Evolutionary conservation across 2,113 vertebrate species (phyloP), one percentile per base, ranked within the genome.

Genomic region (Datnioides undecimradiatus): DNA sequence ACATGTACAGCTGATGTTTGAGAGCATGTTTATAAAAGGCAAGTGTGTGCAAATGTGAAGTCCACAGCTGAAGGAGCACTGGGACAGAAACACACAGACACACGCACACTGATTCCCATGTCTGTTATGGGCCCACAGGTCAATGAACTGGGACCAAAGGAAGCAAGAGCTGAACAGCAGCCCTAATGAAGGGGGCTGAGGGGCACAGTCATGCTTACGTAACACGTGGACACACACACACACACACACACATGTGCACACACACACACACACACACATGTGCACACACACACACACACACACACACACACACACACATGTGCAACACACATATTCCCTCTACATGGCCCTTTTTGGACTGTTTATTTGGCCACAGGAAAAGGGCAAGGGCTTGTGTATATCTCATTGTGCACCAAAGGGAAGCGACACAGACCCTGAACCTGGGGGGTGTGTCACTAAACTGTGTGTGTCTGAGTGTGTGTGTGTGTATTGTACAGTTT

Each of bases 311-410:
- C 43, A 70, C 60, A 46, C 55, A 62, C 2, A 68, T n/a, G 63
- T n/a, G n/a, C n/a, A n/a, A n/a, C n/a, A n/a, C n/a, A n/a, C n/a
- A n/a, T 88, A 87, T 88, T 89, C 88, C 87, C 51, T 63, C 60
- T 82, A 67, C 80, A 72, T 14, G 23, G 59, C 64, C 83, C 73
- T 70, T 84, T 91, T 80, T 85, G 80, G 85, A 84, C 70, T 91
- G 92, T 94, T 94, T 94, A 92, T 94, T 91, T 91, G 90, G 89
- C 87, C 57, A 91, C 93, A 94, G 93, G 93, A 95, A 95, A 92
- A 92, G 92, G 90, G 90, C 83, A 89, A 90, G 84, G 90, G 85
- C 82, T 83, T 88, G 80, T 90, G 88, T 87, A 89, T 90, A 86
- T 93, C 82, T 83, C 80, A 85, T 66, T 83, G 29, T 77, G 68